Evolutionary conservation across 2,797 vertebrate species (phyloP).

Genomic region (Poeciliopsis gracilis): DNA sequence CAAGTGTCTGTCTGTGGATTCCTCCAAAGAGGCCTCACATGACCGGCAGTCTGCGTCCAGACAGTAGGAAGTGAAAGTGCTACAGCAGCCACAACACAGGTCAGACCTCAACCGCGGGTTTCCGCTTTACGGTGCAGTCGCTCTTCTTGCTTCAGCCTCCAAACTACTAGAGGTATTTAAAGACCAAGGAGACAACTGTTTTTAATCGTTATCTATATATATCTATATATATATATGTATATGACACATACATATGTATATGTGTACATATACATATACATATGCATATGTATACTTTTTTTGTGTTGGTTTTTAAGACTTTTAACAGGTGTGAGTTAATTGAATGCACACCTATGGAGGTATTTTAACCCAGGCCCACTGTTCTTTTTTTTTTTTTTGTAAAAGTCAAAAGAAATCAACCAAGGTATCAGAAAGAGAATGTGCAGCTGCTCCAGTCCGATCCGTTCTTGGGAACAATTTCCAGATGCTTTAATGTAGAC

Average conservation of each 20-base stretch:
- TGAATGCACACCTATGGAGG: neutral
- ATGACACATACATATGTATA: too few relatives aligned
- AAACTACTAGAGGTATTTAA: conserved; percentile 19
- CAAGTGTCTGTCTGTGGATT: conserved; percentile 38
- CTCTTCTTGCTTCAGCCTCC: conserved; percentile 56
- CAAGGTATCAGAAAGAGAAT: neutral
- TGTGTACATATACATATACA: too few relatives aligned
- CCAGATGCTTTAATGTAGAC: neutral
- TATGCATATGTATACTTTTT: too few relatives aligned
- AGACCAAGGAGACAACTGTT: conserved; percentile 12
- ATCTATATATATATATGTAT: too few relatives aligned
- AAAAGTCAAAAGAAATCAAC: neutral
- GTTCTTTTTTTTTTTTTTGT: neutral
- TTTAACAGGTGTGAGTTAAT: neutral
- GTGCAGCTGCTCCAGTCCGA: neutral
- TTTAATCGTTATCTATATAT: too few relatives aligned
- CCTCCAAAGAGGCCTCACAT: conserved; percentile 63
- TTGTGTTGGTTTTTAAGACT: too few relatives aligned
- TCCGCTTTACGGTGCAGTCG: conserved; percentile 51
- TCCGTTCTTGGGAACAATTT: neutral
- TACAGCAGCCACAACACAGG: conserved; percentile 73
- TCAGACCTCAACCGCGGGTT: conserved; percentile 51
- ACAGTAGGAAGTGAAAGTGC: conserved; percentile 82
- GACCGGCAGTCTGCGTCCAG: conserved; percentile 63
- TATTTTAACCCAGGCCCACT: neutral